A percentile compares a stretch with the other conserved stretches of the same genome.
Evolutionary conservation across 2,113 vertebrate genomes (phyloP).

Genomic region (Hyla sarda): DNA sequence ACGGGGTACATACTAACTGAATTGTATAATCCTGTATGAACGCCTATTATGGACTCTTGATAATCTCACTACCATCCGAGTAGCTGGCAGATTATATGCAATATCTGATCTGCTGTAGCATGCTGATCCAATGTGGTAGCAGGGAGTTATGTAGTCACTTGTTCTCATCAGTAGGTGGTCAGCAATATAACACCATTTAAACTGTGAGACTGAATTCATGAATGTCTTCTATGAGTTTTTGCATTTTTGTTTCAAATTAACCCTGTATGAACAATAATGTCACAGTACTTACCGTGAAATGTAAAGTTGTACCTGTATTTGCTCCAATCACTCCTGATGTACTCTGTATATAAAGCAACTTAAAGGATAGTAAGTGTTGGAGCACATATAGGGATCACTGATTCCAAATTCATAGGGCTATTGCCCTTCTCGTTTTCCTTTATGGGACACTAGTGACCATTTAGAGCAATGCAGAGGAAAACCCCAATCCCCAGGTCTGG

Average conservation of each 20-base stretch:
- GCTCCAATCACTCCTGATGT: neutral
- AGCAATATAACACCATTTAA: neutral
- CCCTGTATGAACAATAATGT: neutral
- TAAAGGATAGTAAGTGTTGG: no score
- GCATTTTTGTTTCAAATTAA: neutral
- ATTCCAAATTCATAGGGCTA: no score
- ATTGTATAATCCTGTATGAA: neutral
- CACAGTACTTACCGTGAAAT: neutral
- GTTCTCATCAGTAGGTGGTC: neutral
- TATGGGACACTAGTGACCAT: no score
- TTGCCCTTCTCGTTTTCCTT: no score
- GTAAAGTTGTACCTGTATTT: neutral
- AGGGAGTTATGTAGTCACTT: neutral
- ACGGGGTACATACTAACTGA: neutral
- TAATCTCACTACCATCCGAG: neutral
- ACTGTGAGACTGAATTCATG: neutral
- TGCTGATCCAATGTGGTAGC: neutral
- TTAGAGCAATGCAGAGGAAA: no score
- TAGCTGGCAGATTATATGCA: constrained; percentile 13
- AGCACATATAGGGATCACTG: no score
- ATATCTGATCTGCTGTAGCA: neutral
- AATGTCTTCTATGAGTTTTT: neutral
- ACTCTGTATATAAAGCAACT: neutral
- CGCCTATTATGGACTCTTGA: neutral
- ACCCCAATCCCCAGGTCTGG: no score